A percentile compares a stretch with the other conserved stretches of the same genome.
Evolutionary conservation across 2,888 invertebrate species (phyloP).

Genomic region (Proisotoma minuta): DNA sequence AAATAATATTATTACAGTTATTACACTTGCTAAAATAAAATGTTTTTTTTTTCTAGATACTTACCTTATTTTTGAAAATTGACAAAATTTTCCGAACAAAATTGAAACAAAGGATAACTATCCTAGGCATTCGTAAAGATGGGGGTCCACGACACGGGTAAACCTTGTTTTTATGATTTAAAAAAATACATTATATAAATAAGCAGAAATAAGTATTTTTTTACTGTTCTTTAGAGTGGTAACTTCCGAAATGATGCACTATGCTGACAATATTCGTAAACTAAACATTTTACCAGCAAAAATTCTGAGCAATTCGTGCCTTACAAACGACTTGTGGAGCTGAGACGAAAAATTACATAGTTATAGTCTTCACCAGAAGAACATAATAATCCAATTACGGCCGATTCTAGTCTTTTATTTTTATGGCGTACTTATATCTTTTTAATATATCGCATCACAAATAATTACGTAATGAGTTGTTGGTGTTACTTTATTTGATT

Average conservation of each 20-base stretch:
- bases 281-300: constrained; percentile 70
- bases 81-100: constrained; percentile 82
- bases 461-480: no score
- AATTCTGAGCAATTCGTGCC: constrained; percentile 49
- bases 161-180: constrained; percentile 22
- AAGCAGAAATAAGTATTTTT: constrained; percentile 1
- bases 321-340: constrained; percentile 47
- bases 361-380: no score
- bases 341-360: no score
- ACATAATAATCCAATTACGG: no score
- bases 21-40: not conserved
- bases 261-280: constrained; percentile 77
- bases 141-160: constrained; percentile 94
- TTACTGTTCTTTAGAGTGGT: constrained; percentile 56
- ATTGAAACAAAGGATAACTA: constrained; percentile 73
- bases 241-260: constrained; percentile 86
- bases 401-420: no score
- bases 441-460: no score
- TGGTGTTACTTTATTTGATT: no score
- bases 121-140: constrained; percentile 85
- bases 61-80: constrained; percentile 68
- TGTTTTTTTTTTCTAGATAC: constrained; percentile 56
- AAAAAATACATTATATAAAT: constrained; percentile 8
- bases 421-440: no score
- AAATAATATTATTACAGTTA: not conserved